A percentile compares a stretch with the other conserved stretches of the same genome.
Evolutionary conservation across 2,888 invertebrate species (phyloP).

Genomic region (Coelinius sp.): DNA sequence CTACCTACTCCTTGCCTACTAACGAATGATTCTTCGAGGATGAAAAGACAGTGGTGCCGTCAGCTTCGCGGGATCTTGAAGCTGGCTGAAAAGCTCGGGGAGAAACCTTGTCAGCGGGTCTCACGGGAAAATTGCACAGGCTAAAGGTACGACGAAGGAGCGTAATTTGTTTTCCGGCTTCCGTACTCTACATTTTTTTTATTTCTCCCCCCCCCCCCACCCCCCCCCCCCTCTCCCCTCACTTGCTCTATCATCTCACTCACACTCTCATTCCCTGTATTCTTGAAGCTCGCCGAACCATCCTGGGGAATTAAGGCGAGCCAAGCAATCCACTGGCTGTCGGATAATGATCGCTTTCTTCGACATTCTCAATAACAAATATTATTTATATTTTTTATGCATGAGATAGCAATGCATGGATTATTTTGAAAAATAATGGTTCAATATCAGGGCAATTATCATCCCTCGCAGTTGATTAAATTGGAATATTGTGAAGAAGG

Average conservation of each 20-base stretch:
- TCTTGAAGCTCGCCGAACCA: constrained; percentile 41
- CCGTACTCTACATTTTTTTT: constrained; percentile 42
- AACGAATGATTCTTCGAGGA: constrained; percentile 63
- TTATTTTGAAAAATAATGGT: no score
- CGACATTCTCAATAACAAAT: constrained; percentile 13
- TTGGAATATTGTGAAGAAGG: no score
- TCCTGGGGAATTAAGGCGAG: constrained; percentile 45
- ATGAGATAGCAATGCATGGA: no score
- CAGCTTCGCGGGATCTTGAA: constrained; percentile 49
- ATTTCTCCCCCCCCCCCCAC: constrained; percentile 31
- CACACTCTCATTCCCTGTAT: constrained; percentile 27
- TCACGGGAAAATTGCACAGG: constrained; percentile 58
- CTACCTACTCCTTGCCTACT: constrained; percentile 44
- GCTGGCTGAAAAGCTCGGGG: constrained; percentile 54
- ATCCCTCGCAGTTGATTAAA: no score
- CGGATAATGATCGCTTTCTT: constrained; percentile 42
- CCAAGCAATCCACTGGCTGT: constrained; percentile 44
- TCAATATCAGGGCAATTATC: no score
- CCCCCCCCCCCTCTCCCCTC: constrained; percentile 25
- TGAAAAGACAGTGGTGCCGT: constrained; percentile 62
- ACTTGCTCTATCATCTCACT: constrained; percentile 26
- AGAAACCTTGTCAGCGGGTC: constrained; percentile 56
- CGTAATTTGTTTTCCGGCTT: constrained; percentile 62
- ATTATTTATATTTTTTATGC: constrained; percentile 1
- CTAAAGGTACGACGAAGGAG: constrained; percentile 50